Evolutionary conservation across 2,888 invertebrate genomes (phyloP), one percentile per base, ranked within the genome.

Genomic region (Axea sp.): DNA sequence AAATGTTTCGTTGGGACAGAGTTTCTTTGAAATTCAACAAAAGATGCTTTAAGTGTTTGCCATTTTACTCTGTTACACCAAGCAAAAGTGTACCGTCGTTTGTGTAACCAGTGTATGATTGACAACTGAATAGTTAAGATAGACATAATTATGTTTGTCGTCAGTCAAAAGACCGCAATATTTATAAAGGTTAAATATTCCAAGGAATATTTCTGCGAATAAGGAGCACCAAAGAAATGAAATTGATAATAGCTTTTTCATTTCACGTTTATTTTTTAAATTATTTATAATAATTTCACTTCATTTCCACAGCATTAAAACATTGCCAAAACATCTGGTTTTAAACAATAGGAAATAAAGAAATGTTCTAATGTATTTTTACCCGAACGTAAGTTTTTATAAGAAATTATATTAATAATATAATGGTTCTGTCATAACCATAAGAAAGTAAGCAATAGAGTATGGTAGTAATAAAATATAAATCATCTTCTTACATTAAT

Each of bases 21-120:
- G 57, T 57, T 55, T 67, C 47, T 67, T 43, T 41, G 14, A 68
- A 31, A 30, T 60, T 15, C 37, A 37, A 69, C 51, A 69, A 60
- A 60, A 53, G 51, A 51, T 59, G 41, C 17, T 3, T 11, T 14
- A 33, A 30, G 41, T 49, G 47, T 67, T 67, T 53, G 45, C 49
- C 17, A 53, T 45, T 43, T 51, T 30, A 55, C 47, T 37, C 39
- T 26, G 45, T 53, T 30, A 62, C 39, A 14, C 24, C 14, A 28
- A 15, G 11, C 9, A 41, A 39, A 30, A 30, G 22, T 31, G 39
- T 30, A 28, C 28, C 17, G 30, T 26, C 22, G 62, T 47, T 37
- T 49, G 39, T 31, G 31, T 30, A 65, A 45, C 33, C 12, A 17
- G 4, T 28, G 43, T 45, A 28, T 37, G 45, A 55, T 45, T 45